phyloP scores from a whole-genome alignment of 2,797 vertebrate genomes.

The Psittacula echo region DNA sequence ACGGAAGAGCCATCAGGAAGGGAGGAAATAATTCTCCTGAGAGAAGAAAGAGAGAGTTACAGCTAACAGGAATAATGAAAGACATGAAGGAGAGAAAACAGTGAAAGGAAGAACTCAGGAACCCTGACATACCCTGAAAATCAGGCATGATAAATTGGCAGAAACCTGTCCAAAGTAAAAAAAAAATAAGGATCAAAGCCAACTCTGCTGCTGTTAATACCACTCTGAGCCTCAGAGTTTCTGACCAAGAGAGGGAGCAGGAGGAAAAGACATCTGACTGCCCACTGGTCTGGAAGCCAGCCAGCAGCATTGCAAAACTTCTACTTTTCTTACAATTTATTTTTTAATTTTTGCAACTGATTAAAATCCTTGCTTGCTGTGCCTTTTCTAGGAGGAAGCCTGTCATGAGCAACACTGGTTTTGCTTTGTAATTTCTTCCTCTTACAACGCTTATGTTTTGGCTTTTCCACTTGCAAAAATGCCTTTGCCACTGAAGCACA shows the following conservation, averaged over 20 bases:
- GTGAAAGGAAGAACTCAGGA: neutral
- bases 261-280: neutral
- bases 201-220: neutral
- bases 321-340: accelerated
- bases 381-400: neutral
- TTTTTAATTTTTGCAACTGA: neutral
- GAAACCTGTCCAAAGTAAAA: neutral
- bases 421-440: neutral
- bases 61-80: neutral
- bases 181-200: neutral
- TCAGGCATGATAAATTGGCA: neutral
- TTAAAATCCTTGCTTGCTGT: neutral
- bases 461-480: neutral
- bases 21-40: neutral
- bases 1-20: neutral
- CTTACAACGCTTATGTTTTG: neutral
- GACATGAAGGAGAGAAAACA: neutral
- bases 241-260: neutral
- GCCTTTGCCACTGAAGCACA: neutral
- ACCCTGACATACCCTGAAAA: neutral
- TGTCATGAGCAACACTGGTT: neutral
- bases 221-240: neutral
- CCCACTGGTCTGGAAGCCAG: neutral
- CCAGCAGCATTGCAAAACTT: neutral
- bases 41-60: neutral